A percentile compares a stretch with the other conserved stretches of the same genome.
These are phyloP conservation scores for Cremastobaeus sp. DNA, from an alignment of 2,888 invertebrate species.

Conservation along the genomic window DNA sequence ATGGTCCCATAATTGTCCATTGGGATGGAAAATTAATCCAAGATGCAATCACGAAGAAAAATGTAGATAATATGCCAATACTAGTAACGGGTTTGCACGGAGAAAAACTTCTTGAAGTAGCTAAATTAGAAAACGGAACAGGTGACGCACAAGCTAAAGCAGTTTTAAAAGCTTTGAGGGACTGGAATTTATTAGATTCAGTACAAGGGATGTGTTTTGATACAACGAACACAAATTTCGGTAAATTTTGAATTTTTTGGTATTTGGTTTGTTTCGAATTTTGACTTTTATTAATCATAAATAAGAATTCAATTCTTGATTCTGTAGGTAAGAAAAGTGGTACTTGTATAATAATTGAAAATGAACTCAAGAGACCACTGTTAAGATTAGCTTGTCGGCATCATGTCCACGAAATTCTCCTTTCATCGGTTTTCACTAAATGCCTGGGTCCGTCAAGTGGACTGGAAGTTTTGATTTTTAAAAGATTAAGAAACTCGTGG, in stretches of 20 bases:
- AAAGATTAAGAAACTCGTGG: constrained; percentile 5
- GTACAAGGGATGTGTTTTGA: constrained; percentile 10
- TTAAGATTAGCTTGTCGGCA: constrained; percentile 6
- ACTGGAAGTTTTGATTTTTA: constrained; percentile 4
- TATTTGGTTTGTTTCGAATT: too few species aligned
- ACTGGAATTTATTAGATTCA: not conserved
- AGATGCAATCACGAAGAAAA: too few species aligned
- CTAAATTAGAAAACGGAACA: too few species aligned
- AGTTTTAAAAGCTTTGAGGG: not conserved
- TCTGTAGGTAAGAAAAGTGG: constrained; percentile 8
- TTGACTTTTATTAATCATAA: too few species aligned
- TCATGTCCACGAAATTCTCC: constrained; percentile 10
- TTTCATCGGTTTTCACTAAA: not conserved
- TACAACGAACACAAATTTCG: not conserved
- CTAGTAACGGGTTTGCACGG: too few species aligned
- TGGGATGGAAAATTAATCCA: too few species aligned
- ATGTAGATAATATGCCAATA: too few species aligned
- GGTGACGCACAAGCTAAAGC: constrained; percentile 4
- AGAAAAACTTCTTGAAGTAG: too few species aligned
- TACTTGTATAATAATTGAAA: not conserved
- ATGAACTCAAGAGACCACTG: not conserved
- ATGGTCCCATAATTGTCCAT: too few species aligned
- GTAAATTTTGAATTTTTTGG: constrained; percentile 2
- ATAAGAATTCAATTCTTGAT: not conserved
- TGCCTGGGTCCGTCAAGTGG: not conserved